Conservation (phyloP, 2,113 vertebrate genomes). For the Amphiprion percula region DNA sequence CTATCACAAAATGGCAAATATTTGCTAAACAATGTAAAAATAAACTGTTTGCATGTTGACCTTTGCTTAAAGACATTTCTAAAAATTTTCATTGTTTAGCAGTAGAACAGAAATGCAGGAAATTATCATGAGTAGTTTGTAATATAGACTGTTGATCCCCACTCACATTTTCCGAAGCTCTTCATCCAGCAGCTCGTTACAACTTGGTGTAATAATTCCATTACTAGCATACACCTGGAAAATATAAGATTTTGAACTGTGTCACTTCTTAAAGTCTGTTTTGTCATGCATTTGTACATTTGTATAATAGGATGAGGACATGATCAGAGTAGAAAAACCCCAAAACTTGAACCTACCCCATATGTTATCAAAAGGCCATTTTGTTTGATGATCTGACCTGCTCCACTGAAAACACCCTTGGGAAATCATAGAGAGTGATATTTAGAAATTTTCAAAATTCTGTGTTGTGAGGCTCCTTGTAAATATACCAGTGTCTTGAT, state of each 20-base stretch:
- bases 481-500: not conserved
- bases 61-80: too few species aligned
- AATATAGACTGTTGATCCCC: not conserved
- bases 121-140: not conserved
- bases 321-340: too few species aligned
- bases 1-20: too few species aligned
- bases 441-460: not conserved
- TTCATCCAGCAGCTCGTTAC: slow-evolving; percentile 80
- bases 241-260: not conserved
- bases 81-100: too few species aligned
- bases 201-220: slow-evolving; percentile 80
- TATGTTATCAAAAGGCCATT: slow-evolving; percentile 81
- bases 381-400: slow-evolving; percentile 77
- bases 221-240: slow-evolving; percentile 82
- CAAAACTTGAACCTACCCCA: slow-evolving; percentile 65
- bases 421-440: not conserved
- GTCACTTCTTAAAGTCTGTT: not conserved
- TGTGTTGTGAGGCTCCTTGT: not conserved
- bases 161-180: slow-evolving; percentile 76
- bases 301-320: too few species aligned
- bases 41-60: too few species aligned
- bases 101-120: not conserved
- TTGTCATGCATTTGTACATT: too few species aligned
- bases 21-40: too few species aligned
- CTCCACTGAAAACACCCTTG: slow-evolving; percentile 80